Conservation (phyloP, 2,888 invertebrate species). For the Orthosia incerta region DNA sequence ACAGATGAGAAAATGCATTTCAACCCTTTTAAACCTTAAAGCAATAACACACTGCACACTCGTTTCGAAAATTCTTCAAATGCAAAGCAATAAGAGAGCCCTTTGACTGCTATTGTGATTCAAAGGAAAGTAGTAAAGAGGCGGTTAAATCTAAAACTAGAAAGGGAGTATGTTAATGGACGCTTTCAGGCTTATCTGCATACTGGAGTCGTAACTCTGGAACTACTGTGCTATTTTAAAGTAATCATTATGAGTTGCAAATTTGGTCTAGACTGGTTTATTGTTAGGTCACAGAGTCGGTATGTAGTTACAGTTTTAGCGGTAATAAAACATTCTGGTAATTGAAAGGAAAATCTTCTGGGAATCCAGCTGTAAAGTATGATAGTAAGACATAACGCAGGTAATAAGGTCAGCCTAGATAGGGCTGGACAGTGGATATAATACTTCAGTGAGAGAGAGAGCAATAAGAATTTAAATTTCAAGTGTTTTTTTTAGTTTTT, state of each 20-base stretch:
- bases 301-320: neutral
- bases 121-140: conserved; percentile 51
- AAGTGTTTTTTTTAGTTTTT: no score
- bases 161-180: conserved; percentile 58
- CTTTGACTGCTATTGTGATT: conserved; percentile 47
- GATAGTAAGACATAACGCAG: no score
- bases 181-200: conserved; percentile 51
- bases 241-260: conserved; percentile 27
- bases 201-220: conserved; percentile 32
- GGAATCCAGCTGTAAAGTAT: neutral
- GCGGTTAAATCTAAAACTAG: conserved; percentile 55
- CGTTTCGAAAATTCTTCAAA: conserved; percentile 40
- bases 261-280: conserved; percentile 19
- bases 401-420: neutral
- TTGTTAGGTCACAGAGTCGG: neutral
- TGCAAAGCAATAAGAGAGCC: conserved; percentile 45
- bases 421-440: no score
- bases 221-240: conserved; percentile 37
- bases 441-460: no score
- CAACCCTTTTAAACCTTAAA: conserved; percentile 21
- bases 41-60: conserved; percentile 30
- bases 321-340: neutral
- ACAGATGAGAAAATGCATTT: conserved; percentile 47
- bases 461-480: no score
- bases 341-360: neutral